These are phyloP conservation scores for Syngnathus scovelli DNA, from an alignment of 2,113 vertebrate species.

Conservation along the genomic window DNA sequence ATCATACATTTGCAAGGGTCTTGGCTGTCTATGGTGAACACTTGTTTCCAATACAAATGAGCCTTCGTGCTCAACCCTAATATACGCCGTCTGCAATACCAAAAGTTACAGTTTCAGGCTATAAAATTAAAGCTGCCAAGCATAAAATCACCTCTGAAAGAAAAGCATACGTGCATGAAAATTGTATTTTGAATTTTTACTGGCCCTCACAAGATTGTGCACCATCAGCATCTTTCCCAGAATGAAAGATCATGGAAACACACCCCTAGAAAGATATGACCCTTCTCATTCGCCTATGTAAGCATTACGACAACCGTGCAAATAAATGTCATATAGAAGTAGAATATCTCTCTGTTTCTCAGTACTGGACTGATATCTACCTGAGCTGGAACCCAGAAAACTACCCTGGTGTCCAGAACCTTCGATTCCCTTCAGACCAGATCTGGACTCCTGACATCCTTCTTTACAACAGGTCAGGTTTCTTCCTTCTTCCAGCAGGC, in stretches of 20 bases:
- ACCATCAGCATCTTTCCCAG: not conserved
- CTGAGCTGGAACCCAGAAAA: conserved; percentile 79
- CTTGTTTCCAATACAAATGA: not conserved
- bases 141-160: not conserved
- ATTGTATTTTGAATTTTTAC: conserved; percentile 1
- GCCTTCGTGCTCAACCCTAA: not conserved
- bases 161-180: not conserved
- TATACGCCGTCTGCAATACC: not conserved
- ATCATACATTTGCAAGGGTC: not conserved
- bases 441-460: conserved; percentile 87
- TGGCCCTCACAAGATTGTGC: not conserved
- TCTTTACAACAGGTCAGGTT: conserved; percentile 83
- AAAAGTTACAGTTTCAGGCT: not conserved
- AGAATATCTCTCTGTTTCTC: conserved; percentile 5
- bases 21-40: not conserved
- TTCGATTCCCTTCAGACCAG: conserved; percentile 80
- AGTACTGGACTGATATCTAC: conserved; percentile 82
- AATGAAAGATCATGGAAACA: not conserved
- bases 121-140: not conserved
- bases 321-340: not conserved
- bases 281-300: not conserved
- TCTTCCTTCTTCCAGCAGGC: not conserved
- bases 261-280: not conserved
- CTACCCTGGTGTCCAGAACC: conserved; percentile 80
- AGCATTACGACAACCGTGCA: not conserved